These are phyloP conservation scores for Proisotoma minuta DNA, from an alignment of 2,888 invertebrate species.

Conservation along the genomic window DNA sequence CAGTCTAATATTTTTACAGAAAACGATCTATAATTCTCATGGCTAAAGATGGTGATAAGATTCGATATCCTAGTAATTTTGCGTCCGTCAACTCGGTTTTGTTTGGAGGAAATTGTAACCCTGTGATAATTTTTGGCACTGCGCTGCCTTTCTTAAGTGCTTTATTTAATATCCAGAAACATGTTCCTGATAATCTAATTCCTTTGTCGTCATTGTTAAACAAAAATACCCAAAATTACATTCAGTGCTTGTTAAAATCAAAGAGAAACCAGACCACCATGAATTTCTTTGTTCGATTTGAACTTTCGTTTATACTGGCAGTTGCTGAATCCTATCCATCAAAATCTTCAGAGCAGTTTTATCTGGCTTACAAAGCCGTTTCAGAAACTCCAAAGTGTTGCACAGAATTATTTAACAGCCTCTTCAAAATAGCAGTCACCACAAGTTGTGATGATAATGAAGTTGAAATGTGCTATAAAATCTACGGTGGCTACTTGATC, in stretches of 20 bases:
- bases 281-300: slow-evolving; percentile 28
- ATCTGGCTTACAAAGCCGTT: slow-evolving; percentile 22
- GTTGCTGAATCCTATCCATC: slow-evolving; percentile 9
- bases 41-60: not conserved
- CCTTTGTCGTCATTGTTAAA: slow-evolving; percentile 2
- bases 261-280: not conserved
- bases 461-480: slow-evolving; percentile 11
- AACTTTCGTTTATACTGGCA: slow-evolving; percentile 20
- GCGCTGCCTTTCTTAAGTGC: slow-evolving; percentile 19
- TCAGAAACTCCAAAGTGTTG: slow-evolving; percentile 21
- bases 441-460: slow-evolving; percentile 19
- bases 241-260: not conserved
- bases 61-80: slow-evolving; percentile 28
- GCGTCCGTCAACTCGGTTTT: slow-evolving; percentile 11
- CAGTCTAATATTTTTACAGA: slow-evolving; percentile 15
- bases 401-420: slow-evolving; percentile 3
- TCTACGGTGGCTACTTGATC: not conserved
- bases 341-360: slow-evolving; percentile 11
- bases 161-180: not conserved
- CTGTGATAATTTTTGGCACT: slow-evolving; percentile 19
- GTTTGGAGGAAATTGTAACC: slow-evolving; percentile 23
- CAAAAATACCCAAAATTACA: slow-evolving; percentile 8
- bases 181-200: not conserved
- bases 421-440: slow-evolving; percentile 17
- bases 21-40: slow-evolving; percentile 20